phyloP scores from a whole-genome alignment of 2,888 invertebrate genomes.

The Chaitophorus viminalis region DNA sequence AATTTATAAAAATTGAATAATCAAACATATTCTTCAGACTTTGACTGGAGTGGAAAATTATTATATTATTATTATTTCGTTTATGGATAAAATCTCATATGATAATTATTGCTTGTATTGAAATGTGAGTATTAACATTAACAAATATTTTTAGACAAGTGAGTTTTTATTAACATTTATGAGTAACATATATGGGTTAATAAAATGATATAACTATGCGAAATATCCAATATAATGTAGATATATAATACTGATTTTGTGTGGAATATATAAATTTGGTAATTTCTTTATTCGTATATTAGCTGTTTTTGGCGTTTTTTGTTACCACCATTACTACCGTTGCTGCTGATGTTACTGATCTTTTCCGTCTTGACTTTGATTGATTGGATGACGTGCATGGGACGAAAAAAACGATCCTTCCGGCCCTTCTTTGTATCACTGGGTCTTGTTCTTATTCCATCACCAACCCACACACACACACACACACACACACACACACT shows the following conservation, averaged over 20 bases:
- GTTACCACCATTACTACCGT: background rate
- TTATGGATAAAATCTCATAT: no score
- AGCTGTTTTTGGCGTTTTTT: background rate
- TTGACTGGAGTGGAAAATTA: background rate
- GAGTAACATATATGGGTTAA: no score
- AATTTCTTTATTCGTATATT: background rate
- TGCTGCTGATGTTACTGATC: background rate
- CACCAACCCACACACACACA: background rate
- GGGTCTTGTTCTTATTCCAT: background rate
- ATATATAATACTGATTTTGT: background rate
- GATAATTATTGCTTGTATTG: background rate
- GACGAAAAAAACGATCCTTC: conserved; percentile 15
- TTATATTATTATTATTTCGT: no score
- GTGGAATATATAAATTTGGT: background rate
- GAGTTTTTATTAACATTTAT: no score
- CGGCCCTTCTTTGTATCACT: no score
- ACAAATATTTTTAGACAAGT: no score
- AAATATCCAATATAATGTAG: background rate
- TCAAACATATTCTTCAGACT: background rate
- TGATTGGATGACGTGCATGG: background rate
- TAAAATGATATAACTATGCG: background rate
- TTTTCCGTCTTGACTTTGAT: conserved; percentile 4
- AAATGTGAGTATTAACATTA: background rate
- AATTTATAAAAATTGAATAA: background rate
- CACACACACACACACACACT: background rate